These are phyloP conservation scores for Enoplosus armatus DNA, from an alignment of 2,797 vertebrate species.

Conservation along the genomic window DNA sequence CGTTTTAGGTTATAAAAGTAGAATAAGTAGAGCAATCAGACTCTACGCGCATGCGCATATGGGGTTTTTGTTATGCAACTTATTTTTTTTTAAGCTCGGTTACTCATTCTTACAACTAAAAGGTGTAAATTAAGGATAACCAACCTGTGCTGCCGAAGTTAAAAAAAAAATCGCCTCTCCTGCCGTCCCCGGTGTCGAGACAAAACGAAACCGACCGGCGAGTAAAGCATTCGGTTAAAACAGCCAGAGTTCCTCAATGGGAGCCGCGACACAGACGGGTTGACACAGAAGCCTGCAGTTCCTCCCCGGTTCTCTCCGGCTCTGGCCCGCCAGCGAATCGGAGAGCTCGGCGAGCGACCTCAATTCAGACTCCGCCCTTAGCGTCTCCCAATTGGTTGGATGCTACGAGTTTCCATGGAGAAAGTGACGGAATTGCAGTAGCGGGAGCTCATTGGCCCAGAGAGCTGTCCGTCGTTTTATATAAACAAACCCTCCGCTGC, in stretches of 20 bases:
- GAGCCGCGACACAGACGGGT: constrained; percentile 27
- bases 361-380: constrained; percentile 71
- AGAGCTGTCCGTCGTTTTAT: constrained; percentile 80
- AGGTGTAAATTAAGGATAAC: constrained; percentile 1
- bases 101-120: background rate
- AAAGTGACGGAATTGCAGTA: constrained; percentile 52
- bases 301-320: constrained; percentile 51
- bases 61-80: constrained; percentile 74
- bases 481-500: constrained; percentile 77
- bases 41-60: constrained; percentile 77
- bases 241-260: constrained; percentile 42
- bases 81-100: constrained; percentile 50
- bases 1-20: constrained; percentile 42
- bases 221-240: background rate
- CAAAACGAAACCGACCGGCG: background rate
- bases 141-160: constrained; percentile 61
- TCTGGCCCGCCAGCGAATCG: constrained; percentile 49
- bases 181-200: background rate
- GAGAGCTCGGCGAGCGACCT: constrained; percentile 72
- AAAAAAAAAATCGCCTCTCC: background rate
- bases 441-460: constrained; percentile 60
- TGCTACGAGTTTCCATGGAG: constrained; percentile 76
- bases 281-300: constrained; percentile 60
- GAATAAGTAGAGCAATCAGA: constrained; percentile 61
- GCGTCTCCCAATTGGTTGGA: constrained; percentile 62